Evolutionary conservation across 2,113 vertebrate species (phyloP), one percentile per base, ranked within the genome.

Genomic region (Tylochromis polylepis): DNA sequence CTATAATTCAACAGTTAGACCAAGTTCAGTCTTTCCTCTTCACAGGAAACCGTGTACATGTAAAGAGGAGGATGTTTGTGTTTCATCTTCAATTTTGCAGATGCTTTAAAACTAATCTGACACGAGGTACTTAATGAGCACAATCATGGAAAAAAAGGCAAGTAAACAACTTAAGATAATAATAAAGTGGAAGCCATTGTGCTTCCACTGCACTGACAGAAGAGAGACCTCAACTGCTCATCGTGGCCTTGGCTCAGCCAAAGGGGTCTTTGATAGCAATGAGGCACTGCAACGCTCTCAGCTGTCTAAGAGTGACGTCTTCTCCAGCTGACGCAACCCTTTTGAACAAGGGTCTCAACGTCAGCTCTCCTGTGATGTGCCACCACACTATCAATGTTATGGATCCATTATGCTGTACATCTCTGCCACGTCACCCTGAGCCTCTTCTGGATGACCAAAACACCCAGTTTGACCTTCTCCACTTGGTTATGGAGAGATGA

Each of bases 1-100:
- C 90, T 88, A 94, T 93, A 92, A 93, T 93, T 93, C 82, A 94
- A 85, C 84, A 94, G 88, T 91, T 84, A 91, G 83, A 72, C 72
- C 1, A 12, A 83, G 86, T 70, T 58, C 59, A 87, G 43, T 75
- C 79, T 81, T 89, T 89, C 82, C 81, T 86, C 85, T 86, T 36
- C 41, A 75, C 85, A 85, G 81, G 20, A 91, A 79, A 89, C 67
- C 41, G 80, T 31, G 79, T 24, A 81, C 84, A 85, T 82, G 11
- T 75, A 41, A 62, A 75, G 43, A 70, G 24, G 55, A 79, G 31
- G 38, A 46, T 20, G 53, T 79, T 85, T 85, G 43, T 29, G 36
- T 14, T 72, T 56, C 20, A 72, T 58, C 24, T 56, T 62, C 1
- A 20, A 27, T 58, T 89, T 78, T 75, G 31, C 55, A 82, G 27